Evolutionary conservation across 2,888 invertebrate genomes (phyloP), one percentile per base, ranked within the genome.

Genomic region (Slavum lentiscoides): DNA sequence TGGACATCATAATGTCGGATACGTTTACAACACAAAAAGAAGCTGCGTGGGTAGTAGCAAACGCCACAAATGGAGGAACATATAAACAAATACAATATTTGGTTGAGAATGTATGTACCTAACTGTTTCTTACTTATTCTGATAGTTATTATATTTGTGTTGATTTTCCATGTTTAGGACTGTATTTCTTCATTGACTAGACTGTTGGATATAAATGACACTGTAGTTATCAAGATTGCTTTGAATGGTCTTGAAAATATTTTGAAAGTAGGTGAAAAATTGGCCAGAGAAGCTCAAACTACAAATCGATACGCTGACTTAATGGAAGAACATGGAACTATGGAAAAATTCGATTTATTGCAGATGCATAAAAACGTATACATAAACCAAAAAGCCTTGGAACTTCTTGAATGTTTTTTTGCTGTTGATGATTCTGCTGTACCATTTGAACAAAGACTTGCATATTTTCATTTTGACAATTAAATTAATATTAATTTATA

Each of bases 1-100:
- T 97, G 85, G 94, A 94, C 83, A 94, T 97, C 84, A 89, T 98
- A 86, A 91, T 92, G 82, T 93, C 93, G 86, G 95, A 96, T 1
- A 97, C 97, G 86, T 97, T 94, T 86, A 96, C 95, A 87, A 95
- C 95, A 66, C 90, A 94, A 84, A 96, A 96, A 88, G 96, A 98
- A 88, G 97, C 97, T 0, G 97, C 96, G 0, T 98, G 98, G 98
- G 97, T 97, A 58, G 94, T 98, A 82, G 96, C 97, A 1, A 98
- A 98, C 87, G 96, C 97, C 1, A 97, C 97, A 0, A 96, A 96
- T 83, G 97, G 97, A 58, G 98, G 98, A 72, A 94, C 94, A 6
- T 92, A 94, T 3, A 94, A 93, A 84, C 97, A 97, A 88, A 95
- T 97, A 85, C 89, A 91, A 89, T 93, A 89, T 85, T 86, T 89